phyloP scores from a whole-genome alignment of 2,797 vertebrate genomes.

The Pangasius djambal region DNA sequence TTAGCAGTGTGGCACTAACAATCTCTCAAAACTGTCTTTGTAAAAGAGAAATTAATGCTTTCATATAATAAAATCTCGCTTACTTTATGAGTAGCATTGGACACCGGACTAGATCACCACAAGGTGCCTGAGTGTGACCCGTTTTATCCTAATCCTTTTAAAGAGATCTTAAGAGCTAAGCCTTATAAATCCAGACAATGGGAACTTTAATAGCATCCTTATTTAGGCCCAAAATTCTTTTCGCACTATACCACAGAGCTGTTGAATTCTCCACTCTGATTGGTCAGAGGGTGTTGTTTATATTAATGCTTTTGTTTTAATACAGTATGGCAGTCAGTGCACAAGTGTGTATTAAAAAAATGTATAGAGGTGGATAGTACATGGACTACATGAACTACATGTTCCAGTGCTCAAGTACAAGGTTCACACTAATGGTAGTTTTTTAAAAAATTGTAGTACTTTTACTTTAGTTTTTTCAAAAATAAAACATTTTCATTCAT shows the following conservation, averaged over 20 bases:
- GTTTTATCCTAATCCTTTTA: conserved; percentile 40
- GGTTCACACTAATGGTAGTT: background rate
- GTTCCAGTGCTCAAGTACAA: background rate
- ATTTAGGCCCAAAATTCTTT: background rate
- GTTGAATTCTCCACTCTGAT: background rate
- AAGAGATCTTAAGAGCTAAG: conserved; percentile 25
- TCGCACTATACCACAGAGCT: background rate
- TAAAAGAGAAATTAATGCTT: background rate
- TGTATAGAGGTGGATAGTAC: background rate
- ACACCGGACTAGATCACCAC: background rate
- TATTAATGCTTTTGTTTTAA: background rate
- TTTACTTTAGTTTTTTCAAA: background rate
- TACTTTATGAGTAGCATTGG: background rate
- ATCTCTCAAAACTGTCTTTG: background rate
- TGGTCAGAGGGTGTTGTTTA: background rate
- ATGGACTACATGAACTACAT: background rate
- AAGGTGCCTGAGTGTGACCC: background rate
- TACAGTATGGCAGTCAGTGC: background rate
- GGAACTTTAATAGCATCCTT: background rate
- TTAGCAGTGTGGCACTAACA: no score
- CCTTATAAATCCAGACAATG: conserved; percentile 6
- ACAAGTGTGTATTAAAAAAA: background rate
- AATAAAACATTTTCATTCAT: background rate
- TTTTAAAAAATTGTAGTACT: background rate
- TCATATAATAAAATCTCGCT: background rate